Evolutionary conservation across 2,113 vertebrate species (phyloP), one percentile per base, ranked within the genome.

Genomic region (Cyphomyrus plagiostoma): DNA sequence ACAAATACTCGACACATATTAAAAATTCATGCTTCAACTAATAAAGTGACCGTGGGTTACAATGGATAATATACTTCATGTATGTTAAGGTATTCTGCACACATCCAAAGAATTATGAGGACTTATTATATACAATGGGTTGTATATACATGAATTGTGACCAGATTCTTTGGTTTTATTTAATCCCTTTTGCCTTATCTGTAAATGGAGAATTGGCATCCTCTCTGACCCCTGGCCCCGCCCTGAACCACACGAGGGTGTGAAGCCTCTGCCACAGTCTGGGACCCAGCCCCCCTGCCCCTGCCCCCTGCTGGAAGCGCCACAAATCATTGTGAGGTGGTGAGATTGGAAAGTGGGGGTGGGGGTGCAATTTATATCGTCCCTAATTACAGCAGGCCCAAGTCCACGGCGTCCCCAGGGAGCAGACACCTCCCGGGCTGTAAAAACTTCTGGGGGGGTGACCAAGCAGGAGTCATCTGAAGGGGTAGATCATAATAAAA

Each of bases 311-410:
- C 74, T n/a, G 30, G 74, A 89, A 17, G 82, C 52, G 52, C 82
- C 84, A 26, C 74, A 42, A 46, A n/a, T 89, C 45, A 45, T 21
- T 15, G 46, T 17, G 21, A 58, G 74, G 30, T 80, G 74, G 74
- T 80, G 35, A 35, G 74, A 80, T 80, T 42, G 74, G 74, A 42
- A 30, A 30, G 70, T 39, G 35, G 9, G 9, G 39, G 87, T 19
- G 48, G 15, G 83, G 52, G 49, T 58, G 53, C 66, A 83, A 48
- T 94, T 95, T 95, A 94, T 90, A 92, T 91, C 94, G 93, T 91
- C 91, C 92, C 92, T 93, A 94, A 93, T 94, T 94, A 93, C 90
- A 93, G 89, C 88, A 89, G 87, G 35, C 90, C 86, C 10, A 62
- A 90, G 90, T 88, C 30, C 58, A 84, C 10, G 21, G 46, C 39